Percentiles rank a stretch among this genome's conserved stretches.
These are phyloP conservation scores for Aphrocallistes beatrix DNA, from an alignment of 37 sponge, comb jelly and placozoan species.

Conservation along the genomic window DNA sequence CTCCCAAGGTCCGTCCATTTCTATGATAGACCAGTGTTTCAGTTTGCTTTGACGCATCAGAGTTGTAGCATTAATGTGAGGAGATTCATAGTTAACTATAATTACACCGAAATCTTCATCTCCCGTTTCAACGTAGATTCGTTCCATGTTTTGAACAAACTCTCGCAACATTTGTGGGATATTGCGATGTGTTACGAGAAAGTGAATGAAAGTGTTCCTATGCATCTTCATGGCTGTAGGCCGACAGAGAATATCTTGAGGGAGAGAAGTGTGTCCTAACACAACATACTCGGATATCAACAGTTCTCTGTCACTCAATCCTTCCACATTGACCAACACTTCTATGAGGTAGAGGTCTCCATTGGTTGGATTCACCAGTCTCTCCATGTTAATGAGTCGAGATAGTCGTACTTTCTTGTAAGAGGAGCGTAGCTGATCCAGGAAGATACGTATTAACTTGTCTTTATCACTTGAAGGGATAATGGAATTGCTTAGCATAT, in stretches of 20 bases:
- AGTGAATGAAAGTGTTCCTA: background rate
- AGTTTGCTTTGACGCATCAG: background rate
- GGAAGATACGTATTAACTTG: background rate
- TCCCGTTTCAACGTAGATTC: background rate
- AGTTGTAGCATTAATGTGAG: background rate
- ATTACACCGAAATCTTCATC: background rate
- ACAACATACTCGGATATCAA: background rate
- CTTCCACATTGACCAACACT: background rate
- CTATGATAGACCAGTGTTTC: background rate
- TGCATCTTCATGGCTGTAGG: background rate
- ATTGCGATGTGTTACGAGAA: background rate
- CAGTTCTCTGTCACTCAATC: background rate
- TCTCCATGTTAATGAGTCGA: background rate
- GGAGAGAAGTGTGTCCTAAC: background rate
- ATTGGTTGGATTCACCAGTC: background rate
- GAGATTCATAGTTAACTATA: background rate
- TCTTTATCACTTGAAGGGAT: background rate
- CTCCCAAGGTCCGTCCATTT: background rate
- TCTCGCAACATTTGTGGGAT: background rate
- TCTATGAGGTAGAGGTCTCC: background rate
- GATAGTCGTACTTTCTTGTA: background rate
- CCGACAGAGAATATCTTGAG: background rate
- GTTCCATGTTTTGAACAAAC: constrained; percentile 8
- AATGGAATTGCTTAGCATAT: background rate
- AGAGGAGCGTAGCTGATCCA: background rate